Evolutionary conservation across 2,113 vertebrate species (phyloP).

Genomic region (Amphiprion ocellaris): DNA sequence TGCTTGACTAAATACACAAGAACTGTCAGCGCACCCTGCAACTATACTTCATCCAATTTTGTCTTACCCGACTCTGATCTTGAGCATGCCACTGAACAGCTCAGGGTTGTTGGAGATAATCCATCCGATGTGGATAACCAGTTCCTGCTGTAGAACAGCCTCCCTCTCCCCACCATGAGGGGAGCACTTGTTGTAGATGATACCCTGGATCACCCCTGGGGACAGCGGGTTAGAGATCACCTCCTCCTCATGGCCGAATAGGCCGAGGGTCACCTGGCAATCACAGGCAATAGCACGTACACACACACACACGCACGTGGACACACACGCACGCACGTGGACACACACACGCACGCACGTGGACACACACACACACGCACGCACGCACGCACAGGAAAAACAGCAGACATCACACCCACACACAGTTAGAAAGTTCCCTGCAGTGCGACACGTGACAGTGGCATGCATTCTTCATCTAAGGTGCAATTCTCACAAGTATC

Average conservation of each 20-base stretch:
- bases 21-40: neutral
- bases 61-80: conserved; percentile 94
- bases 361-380: neutral
- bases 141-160: conserved; percentile 95
- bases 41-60: neutral
- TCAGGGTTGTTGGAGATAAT: conserved; percentile 97
- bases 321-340: neutral
- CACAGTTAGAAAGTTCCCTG: conserved; percentile 7
- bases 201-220: conserved; percentile 94
- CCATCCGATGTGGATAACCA: conserved; percentile 98
- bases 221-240: conserved; percentile 99
- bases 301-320: neutral
- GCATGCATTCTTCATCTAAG: conserved; percentile 2
- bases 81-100: conserved; percentile 97
- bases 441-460: neutral
- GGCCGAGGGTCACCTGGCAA: conserved; percentile 93
- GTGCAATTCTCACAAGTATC: conserved; percentile 34
- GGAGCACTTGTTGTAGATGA: conserved; percentile 93
- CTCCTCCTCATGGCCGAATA: conserved; percentile 95
- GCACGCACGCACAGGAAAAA: neutral
- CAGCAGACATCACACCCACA: neutral
- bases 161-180: conserved; percentile 90
- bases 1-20: neutral
- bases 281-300: neutral
- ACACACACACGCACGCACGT: neutral